phyloP scores from a whole-genome alignment of 2,888 invertebrate genomes.

The Phorcus lineatus region DNA sequence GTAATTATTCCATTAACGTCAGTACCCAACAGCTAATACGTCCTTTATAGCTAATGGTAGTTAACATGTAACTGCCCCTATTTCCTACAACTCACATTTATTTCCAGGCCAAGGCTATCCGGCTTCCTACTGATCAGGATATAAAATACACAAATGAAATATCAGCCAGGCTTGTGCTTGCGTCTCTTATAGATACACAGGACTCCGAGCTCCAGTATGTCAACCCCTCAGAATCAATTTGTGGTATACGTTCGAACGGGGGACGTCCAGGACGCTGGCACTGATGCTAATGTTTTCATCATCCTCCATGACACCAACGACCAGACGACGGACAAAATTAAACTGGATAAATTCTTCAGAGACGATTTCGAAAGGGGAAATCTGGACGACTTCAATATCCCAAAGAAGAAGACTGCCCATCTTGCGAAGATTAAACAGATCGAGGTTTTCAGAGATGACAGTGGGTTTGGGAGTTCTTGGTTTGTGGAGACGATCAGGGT shows the following conservation, averaged over 20 bases:
- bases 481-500: conserved; percentile 7
- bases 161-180: too few relatives aligned
- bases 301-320: conserved; percentile 73
- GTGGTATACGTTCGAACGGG: conserved; percentile 75
- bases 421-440: neutral
- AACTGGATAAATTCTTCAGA: conserved; percentile 70
- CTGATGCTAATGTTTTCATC: conserved; percentile 75
- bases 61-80: too few relatives aligned
- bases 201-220: neutral
- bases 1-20: too few relatives aligned
- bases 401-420: neutral
- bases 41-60: too few relatives aligned
- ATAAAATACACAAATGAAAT: too few relatives aligned
- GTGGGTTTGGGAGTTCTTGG: conserved; percentile 16
- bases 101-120: too few relatives aligned
- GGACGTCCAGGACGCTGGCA: conserved; percentile 74
- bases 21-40: too few relatives aligned
- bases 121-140: too few relatives aligned
- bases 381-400: conserved; percentile 43
- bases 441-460: neutral
- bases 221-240: conserved; percentile 22
- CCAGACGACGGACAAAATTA: conserved; percentile 62
- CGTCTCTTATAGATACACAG: too few relatives aligned
- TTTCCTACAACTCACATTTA: too few relatives aligned
- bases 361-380: conserved; percentile 64